phyloP scores from a whole-genome alignment of 2,797 vertebrate species.

The Benthosema pterotum region DNA sequence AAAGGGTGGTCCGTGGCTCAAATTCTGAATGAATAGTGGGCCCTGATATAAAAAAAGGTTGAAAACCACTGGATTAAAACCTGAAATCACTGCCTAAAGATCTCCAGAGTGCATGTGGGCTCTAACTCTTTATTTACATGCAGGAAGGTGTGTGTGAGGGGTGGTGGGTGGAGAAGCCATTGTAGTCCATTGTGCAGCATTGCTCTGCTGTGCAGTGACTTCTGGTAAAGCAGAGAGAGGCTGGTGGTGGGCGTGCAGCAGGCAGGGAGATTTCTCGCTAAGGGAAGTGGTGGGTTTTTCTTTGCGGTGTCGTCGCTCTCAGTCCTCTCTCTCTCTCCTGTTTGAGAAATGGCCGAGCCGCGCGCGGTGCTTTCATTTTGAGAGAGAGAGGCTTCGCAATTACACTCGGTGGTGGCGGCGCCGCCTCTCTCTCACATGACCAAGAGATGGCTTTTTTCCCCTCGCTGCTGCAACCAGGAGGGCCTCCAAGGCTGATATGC shows the following conservation, averaged over 20 bases:
- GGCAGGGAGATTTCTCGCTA: conserved; percentile 72
- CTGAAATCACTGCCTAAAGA: conserved; percentile 34
- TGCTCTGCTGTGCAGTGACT: conserved; percentile 53
- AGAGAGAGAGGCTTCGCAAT: conserved; percentile 61
- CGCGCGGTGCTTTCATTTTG: conserved; percentile 64
- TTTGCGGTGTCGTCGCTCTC: conserved; percentile 62
- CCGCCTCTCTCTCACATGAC: conserved; percentile 61
- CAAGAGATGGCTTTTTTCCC: conserved; percentile 62
- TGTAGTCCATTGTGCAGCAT: conserved; percentile 48
- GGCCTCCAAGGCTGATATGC: conserved; percentile 69
- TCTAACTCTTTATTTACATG: conserved; percentile 22
- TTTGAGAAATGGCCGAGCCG: conserved; percentile 72
- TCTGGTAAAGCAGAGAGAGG: conserved; percentile 71
- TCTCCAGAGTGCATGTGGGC: conserved; percentile 46
- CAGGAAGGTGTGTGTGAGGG: conserved; percentile 1
- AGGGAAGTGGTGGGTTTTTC: conserved; percentile 72
- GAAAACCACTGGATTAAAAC: conserved; percentile 60
- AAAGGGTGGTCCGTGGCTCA: too few relatives aligned
- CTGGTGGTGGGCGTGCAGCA: conserved; percentile 71
- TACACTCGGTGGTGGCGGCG: conserved; percentile 32
- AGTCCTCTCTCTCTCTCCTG: conserved; percentile 51
- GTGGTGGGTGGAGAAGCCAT: conserved; percentile 18
- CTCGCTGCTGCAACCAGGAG: conserved; percentile 58
- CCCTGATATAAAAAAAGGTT: too few relatives aligned
- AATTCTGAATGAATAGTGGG: too few relatives aligned